Base-by-base conservation (phyloP, 1,140 invertebrate species). In the Rhagoletis zephyria region DNA sequence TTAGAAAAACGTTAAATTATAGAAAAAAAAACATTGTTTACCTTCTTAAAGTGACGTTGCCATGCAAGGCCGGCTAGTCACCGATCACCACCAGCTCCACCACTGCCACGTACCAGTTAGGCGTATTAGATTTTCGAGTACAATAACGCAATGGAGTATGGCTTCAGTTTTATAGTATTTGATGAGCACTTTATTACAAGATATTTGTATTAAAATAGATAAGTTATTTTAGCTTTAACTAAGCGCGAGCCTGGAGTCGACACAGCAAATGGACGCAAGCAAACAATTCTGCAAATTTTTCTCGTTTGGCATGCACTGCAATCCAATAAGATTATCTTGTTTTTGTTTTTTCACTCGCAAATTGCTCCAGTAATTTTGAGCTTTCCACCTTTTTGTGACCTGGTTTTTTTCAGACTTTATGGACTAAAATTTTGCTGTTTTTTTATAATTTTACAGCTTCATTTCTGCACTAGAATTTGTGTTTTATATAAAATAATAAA, bases 401-500 rank as follows among this genome's bases (percentile, higher is more conserved):
- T 74, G 16, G 6, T 16, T 40, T 67, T 67, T 10, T 40, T 42
- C 40, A 67, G 2, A 81, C n/a, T 56, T 7, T 81, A 3, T 56
- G 42, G 14, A 77, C 67, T 74, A 40, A 48, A 74, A 74, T 45
- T 45, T 74, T 42, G 40, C 45, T 16, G 12, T 74, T 77, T 19
- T 19, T n/a, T 85, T 9, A 10, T 51, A 51, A 81, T 42, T 85
- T 10, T 14, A 14, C 12, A 30, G 30, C 30, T 30, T 42, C 60
- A 48, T 63, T 85, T 61, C 30, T 45, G 14, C 10, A 85, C 30
- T 16, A 63, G 16, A 85, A 85, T 61, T 63, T 63, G 61, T 81
- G 74, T 81, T 81, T 81, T 81, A 48, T 56, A 81, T 81, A n/a
- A 81, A 81, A 56, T 81, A 81, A 81, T 51, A 48, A 56, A 63